Conservation (phyloP, 2,888 invertebrate species). For the Bimastos eiseni region DNA sequence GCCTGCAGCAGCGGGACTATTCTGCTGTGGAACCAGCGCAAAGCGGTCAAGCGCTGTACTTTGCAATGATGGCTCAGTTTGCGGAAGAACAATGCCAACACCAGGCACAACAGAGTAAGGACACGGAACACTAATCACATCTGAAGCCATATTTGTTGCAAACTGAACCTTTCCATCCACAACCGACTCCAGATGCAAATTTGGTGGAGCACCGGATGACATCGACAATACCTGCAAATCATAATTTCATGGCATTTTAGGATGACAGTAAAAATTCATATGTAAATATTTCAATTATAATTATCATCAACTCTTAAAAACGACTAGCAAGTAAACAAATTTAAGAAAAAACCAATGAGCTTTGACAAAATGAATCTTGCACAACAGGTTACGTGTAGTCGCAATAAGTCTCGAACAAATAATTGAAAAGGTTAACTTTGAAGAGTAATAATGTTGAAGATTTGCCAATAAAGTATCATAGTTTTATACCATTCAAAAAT, state of each 20-base stretch:
- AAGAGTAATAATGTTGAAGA: too few relatives aligned
- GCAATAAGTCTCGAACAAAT: too few relatives aligned
- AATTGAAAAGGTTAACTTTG: too few relatives aligned
- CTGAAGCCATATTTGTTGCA: neutral
- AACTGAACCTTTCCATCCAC: neutral
- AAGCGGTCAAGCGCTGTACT: neutral
- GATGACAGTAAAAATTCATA: too few relatives aligned
- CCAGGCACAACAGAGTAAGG: constrained; percentile 6
- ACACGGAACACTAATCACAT: neutral
- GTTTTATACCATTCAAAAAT: too few relatives aligned
- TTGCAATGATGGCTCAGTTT: neutral
- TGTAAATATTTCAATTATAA: too few relatives aligned
- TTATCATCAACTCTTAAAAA: too few relatives aligned
- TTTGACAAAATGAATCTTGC: too few relatives aligned
- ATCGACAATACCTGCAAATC: neutral
- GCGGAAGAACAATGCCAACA: neutral
- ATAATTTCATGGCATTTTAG: neutral
- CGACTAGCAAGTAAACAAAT: too few relatives aligned
- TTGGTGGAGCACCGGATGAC: neutral
- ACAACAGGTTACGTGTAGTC: too few relatives aligned
- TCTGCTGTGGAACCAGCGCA: neutral
- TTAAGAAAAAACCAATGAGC: too few relatives aligned
- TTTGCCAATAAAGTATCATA: too few relatives aligned
- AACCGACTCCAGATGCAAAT: neutral
- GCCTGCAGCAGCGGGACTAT: neutral